These are phyloP conservation scores for Platycercus adscitus DNA, from an alignment of 2,113 vertebrate species.

Conservation along the genomic window DNA sequence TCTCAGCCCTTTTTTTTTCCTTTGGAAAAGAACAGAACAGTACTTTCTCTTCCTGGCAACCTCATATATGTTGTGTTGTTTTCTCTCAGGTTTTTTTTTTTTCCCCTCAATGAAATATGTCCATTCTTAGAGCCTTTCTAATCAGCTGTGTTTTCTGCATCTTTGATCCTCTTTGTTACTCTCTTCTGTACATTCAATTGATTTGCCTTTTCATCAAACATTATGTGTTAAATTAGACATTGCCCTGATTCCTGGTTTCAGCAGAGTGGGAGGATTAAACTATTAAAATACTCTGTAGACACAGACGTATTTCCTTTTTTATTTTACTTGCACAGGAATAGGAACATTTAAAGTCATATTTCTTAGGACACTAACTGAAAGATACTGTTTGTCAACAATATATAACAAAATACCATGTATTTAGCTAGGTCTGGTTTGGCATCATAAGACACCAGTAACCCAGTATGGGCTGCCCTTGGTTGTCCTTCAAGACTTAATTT, in stretches of 20 bases:
- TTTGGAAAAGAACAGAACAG: not conserved
- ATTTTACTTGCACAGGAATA: not conserved
- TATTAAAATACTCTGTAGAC: not conserved
- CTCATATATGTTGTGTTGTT: not conserved
- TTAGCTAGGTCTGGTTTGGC: not conserved
- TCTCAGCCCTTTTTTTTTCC: not conserved
- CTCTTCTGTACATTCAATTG: not conserved
- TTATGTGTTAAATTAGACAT: not conserved
- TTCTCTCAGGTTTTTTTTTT: not conserved
- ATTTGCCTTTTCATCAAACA: not conserved
- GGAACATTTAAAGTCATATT: not conserved
- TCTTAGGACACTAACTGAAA: not conserved
- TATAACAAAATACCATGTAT: not conserved
- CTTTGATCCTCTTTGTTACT: not conserved
- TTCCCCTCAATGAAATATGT: not conserved
- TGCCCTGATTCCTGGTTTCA: not conserved
- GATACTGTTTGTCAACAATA: not conserved
- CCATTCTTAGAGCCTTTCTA: not conserved
- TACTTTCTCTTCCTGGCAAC: not conserved
- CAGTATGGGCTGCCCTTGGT: not conserved
- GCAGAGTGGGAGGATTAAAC: not conserved
- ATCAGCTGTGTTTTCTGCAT: not conserved
- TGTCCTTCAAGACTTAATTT: not conserved
- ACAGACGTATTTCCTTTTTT: not conserved
- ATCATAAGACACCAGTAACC: not conserved